phyloP scores from a whole-genome alignment of 1,140 invertebrate species.

The Ostrea denselamellosa region DNA sequence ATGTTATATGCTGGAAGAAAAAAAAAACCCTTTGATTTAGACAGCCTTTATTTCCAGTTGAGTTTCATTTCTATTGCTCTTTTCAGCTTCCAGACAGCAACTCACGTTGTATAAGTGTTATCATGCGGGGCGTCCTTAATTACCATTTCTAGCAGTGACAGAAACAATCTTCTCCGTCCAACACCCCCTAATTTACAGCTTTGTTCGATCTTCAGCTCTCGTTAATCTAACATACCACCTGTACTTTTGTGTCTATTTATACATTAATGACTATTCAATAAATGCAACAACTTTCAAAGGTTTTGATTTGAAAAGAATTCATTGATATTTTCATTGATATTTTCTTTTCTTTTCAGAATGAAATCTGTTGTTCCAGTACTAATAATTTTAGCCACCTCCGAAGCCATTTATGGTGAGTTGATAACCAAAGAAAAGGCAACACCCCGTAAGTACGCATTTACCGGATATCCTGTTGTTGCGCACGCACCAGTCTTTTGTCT shows the following conservation, averaged over 20 bases:
- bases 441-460: conserved; percentile 34
- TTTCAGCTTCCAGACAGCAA: neutral
- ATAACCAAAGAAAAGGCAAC: conserved; percentile 34
- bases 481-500: conserved; percentile 25
- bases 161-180: no score
- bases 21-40: neutral
- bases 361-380: conserved; percentile 9
- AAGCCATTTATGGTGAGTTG: conserved; percentile 37
- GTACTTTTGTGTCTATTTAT: neutral
- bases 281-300: neutral
- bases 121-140: neutral
- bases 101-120: neutral
- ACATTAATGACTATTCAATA: neutral
- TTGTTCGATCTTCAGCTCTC: neutral
- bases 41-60: neutral
- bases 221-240: neutral
- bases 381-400: conserved; percentile 2
- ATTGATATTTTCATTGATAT: neutral
- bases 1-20: neutral
- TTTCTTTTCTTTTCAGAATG: conserved; percentile 27
- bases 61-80: neutral
- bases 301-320: neutral
- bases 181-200: no score
- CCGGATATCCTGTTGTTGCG: conserved; percentile 38
- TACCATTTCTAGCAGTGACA: no score